These are phyloP conservation scores for Leiothrix lutea DNA, from an alignment of 2,113 vertebrate genomes.

Conservation along the genomic window DNA sequence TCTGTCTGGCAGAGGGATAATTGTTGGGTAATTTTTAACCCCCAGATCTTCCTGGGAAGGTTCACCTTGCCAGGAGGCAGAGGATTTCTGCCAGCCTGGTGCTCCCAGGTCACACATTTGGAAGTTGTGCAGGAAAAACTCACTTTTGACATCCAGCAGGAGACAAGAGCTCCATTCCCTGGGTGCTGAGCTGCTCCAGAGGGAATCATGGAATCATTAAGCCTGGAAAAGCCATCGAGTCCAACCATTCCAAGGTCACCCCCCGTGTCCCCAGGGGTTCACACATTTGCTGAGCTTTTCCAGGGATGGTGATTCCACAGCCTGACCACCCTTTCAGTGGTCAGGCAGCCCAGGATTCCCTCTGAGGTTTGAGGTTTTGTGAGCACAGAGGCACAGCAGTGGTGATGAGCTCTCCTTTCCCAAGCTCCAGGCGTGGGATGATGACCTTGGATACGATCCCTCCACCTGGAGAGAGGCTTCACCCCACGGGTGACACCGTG, in stretches of 20 bases:
- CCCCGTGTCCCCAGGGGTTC: accelerated
- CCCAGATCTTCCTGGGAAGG: background rate
- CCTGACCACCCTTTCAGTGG: background rate
- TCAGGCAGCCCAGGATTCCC: accelerated
- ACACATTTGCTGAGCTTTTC: accelerated
- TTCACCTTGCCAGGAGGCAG: background rate
- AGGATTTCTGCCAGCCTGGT: background rate
- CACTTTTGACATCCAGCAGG: background rate
- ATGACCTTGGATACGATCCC: accelerated
- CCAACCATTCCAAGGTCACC: background rate
- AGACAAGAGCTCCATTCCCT: background rate
- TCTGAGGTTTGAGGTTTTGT: accelerated
- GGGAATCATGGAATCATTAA: background rate
- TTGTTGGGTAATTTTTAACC: accelerated
- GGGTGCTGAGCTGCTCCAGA: background rate
- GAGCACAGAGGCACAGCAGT: accelerated
- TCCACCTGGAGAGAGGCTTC: background rate
- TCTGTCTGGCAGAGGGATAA: background rate
- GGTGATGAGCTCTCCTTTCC: background rate
- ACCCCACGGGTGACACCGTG: accelerated
- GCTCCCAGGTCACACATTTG: background rate
- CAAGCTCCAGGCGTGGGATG: accelerated
- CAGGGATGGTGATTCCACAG: background rate
- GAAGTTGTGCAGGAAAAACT: background rate
- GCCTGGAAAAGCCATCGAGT: background rate